Evolutionary conservation across 1,140 invertebrate species (phyloP).

Genomic region (Steinernema feltiae): DNA sequence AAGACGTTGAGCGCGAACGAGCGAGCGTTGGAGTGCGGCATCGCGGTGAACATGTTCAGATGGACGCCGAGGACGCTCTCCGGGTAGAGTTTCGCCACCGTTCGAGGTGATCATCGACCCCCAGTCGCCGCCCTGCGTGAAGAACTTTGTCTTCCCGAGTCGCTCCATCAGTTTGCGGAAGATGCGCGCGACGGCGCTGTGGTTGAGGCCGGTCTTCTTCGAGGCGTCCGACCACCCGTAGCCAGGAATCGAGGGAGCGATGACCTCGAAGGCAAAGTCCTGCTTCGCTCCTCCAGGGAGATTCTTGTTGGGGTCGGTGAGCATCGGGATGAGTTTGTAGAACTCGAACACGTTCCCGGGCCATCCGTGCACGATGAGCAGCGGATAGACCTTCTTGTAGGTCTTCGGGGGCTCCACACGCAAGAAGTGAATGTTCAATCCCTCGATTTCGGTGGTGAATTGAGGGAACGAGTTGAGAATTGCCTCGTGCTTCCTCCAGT

Average conservation of each 20-base stretch:
- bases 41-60: constrained; percentile 65
- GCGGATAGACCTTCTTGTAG: constrained; percentile 60
- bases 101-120: constrained; percentile 56
- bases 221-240: constrained; percentile 75
- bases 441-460: constrained; percentile 67
- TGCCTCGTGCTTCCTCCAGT: constrained; percentile 68
- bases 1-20: constrained; percentile 58
- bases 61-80: constrained; percentile 68
- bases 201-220: constrained; percentile 60
- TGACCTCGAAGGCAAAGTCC: constrained; percentile 71
- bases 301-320: constrained; percentile 63
- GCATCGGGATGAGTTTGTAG: constrained; percentile 70
- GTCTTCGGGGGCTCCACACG: constrained; percentile 43
- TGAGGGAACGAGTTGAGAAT: constrained; percentile 70
- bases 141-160: constrained; percentile 68
- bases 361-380: constrained; percentile 80
- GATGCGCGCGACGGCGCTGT: constrained; percentile 67
- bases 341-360: constrained; percentile 80
- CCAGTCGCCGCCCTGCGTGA: constrained; percentile 77
- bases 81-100: constrained; percentile 68
- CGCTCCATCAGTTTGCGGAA: constrained; percentile 76
- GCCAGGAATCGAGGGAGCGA: constrained; percentile 74
- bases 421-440: constrained; percentile 62
- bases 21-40: constrained; percentile 60
- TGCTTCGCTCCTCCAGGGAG: constrained; percentile 30